Percentiles rank a stretch among this genome's conserved stretches.
Conservation (phyloP, 2,888 invertebrate species). For the Flexamia atlantica region DNA sequence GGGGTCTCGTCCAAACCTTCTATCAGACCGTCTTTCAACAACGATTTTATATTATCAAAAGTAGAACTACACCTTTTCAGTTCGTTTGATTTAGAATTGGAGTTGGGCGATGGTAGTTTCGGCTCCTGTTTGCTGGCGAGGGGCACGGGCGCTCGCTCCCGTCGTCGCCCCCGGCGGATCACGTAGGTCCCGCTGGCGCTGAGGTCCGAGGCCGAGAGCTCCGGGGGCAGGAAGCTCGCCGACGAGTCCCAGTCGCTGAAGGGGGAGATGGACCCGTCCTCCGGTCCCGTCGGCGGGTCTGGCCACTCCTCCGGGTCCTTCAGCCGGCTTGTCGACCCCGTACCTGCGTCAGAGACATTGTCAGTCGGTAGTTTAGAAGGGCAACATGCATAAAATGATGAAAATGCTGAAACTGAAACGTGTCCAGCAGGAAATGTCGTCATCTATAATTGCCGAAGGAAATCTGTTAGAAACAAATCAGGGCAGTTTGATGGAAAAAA, state of each 20-base stretch:
- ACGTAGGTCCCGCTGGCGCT: constrained; percentile 87
- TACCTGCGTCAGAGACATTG: no score
- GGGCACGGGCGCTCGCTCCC: constrained; percentile 81
- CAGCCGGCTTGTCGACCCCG: constrained; percentile 85
- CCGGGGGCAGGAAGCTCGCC: constrained; percentile 67
- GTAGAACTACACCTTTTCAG: constrained; percentile 86
- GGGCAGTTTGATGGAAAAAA: no score
- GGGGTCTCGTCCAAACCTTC: constrained; percentile 76
- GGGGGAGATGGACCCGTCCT: constrained; percentile 83
- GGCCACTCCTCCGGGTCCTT: constrained; percentile 87
- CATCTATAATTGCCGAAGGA: no score
- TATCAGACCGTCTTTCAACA: constrained; percentile 84
- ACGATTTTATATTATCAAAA: constrained; percentile 86
- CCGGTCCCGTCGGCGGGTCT: constrained; percentile 83
- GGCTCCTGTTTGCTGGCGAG: constrained; percentile 62
- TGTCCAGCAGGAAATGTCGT: no score
- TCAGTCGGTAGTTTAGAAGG: no score
- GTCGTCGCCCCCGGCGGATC: constrained; percentile 84
- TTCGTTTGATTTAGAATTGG: constrained; percentile 73
- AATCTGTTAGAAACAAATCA: no score
- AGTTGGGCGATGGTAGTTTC: constrained; percentile 56
- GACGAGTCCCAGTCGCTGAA: constrained; percentile 72
- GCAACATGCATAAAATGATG: no score
- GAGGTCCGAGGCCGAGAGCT: constrained; percentile 75
- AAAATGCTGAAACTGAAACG: no score